Evolutionary conservation across 2,113 vertebrate species (phyloP), one percentile per base, ranked within the genome.

Genomic region (Malurus alboscapulatus): DNA sequence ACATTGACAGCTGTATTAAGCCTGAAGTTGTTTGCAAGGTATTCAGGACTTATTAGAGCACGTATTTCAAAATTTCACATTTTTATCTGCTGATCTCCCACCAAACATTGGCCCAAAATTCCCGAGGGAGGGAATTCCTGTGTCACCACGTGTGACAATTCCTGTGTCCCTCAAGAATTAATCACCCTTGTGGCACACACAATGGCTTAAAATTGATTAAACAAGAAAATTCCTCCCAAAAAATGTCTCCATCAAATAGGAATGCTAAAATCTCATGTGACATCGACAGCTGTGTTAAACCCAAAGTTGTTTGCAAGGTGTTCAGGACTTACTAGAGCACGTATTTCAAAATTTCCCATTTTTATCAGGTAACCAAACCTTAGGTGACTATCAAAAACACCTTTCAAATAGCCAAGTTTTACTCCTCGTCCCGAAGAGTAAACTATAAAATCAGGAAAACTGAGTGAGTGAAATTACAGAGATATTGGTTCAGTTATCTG

Each of bases 161-260:
- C 34, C 34, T 34, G 34, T 34, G 21, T 15, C 17, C 22, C 29
- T 0, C 0, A 55, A 17, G 40, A 71, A 63, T 27, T 1, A 53
- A 61, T 6, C 40, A 18, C 22, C 8, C 7, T 8, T 18, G 44
- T 21, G 19, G 7, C 32, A 17, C 7, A 32, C 9, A 40, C 4
- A 22, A 1, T 2, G 9, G 36, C 26, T 42, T 53, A 34, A 81
- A 90, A 55, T 2, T 16, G 19, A 16, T 78, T 57, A 53, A 38
- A 34, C 17, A 12, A 30, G 38, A 34, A 6, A 47, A 44, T 47
- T 26, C 4, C 8, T 7, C 13, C 10, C 3, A 4, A 5, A 14
- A 53, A 83, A 29, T 14, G 22, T 24, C 57, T 80, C 34, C 29
- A 15, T 20, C n/a, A 69, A 75, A 61, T 6, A 62, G 63, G 48